phyloP scores from a whole-genome alignment of 1,140 invertebrate genomes.

The Halictus rubicundus region DNA sequence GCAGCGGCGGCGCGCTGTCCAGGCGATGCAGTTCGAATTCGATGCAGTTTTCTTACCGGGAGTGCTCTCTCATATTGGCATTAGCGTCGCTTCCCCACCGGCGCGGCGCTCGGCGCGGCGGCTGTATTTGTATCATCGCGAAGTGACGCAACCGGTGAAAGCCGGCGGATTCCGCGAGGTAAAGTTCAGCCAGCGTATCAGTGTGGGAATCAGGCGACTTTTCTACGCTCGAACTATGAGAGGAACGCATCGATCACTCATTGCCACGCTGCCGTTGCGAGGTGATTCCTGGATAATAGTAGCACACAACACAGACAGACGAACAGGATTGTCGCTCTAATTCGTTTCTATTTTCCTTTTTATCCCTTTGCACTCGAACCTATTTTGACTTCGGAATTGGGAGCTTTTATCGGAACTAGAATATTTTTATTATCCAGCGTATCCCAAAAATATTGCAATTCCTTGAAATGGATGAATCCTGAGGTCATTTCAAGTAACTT shows the following conservation, averaged over 20 bases:
- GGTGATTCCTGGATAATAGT: background rate
- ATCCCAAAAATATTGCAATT: no score
- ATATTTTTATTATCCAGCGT: no score
- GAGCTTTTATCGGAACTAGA: no score
- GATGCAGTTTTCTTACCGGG: slow-evolving; percentile 17
- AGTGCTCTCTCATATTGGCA: background rate
- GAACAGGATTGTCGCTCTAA: no score
- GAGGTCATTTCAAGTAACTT: no score
- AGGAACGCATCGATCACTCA: slow-evolving; percentile 45
- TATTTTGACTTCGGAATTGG: no score
- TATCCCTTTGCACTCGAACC: no score
- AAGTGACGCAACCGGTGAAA: slow-evolving; percentile 65
- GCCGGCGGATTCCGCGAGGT: slow-evolving; percentile 60
- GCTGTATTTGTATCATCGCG: slow-evolving; percentile 60
- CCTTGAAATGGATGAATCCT: no score
- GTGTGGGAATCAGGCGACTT: slow-evolving; percentile 65
- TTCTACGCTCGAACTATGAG: slow-evolving; percentile 44
- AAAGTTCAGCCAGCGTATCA: slow-evolving; percentile 64
- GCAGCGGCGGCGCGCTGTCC: background rate
- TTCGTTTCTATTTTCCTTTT: no score
- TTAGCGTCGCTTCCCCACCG: background rate
- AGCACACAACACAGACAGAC: background rate
- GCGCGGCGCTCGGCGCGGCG: background rate
- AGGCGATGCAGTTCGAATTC: slow-evolving; percentile 1
- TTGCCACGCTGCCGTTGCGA: slow-evolving; percentile 14